Evolutionary conservation across 2,888 invertebrate genomes (phyloP).

Genomic region (Drosophila cyrtoloma): DNA sequence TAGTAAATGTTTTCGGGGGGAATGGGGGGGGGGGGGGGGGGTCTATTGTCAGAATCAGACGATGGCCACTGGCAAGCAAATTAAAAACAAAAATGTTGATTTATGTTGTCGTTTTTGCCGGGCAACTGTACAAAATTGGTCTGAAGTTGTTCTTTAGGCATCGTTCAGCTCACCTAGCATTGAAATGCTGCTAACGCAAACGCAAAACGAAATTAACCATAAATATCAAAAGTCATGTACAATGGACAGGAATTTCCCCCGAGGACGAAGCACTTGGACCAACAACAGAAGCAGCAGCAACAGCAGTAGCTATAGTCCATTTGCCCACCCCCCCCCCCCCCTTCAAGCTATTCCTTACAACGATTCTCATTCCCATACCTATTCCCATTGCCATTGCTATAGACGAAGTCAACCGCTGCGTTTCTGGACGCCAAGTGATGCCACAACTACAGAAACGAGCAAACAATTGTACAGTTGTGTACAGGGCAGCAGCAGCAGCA

Average conservation of each 20-base stretch:
- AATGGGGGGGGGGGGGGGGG: slow-evolving; percentile 10
- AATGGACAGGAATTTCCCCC: slow-evolving; percentile 80
- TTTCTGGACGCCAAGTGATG: slow-evolving; percentile 62
- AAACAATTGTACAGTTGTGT: slow-evolving; percentile 54
- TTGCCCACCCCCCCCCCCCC: neutral
- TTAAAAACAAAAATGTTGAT: slow-evolving; percentile 79
- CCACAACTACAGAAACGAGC: slow-evolving; percentile 59
- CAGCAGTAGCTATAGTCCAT: slow-evolving; percentile 13
- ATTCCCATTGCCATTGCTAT: slow-evolving; percentile 33
- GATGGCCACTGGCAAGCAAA: slow-evolving; percentile 56
- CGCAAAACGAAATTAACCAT: slow-evolving; percentile 81
- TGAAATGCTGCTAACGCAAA: slow-evolving; percentile 71
- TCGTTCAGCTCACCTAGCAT: slow-evolving; percentile 57
- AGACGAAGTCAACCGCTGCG: slow-evolving; percentile 65
- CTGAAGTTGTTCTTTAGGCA: slow-evolving; percentile 41
- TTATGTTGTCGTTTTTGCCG: slow-evolving; percentile 55
- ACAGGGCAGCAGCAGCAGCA: slow-evolving; percentile 3
- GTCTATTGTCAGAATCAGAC: slow-evolving; percentile 73
- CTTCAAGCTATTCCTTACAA: slow-evolving; percentile 6
- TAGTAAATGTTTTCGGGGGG: slow-evolving; percentile 10
- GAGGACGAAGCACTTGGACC: slow-evolving; percentile 61
- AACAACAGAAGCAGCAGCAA: slow-evolving; percentile 13
- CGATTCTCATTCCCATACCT: slow-evolving; percentile 16
- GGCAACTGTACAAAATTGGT: slow-evolving; percentile 37
- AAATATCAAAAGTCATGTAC: slow-evolving; percentile 81